Base-by-base conservation (phyloP, 2,113 vertebrate species). In the Odocoileus virginianus region DNA sequence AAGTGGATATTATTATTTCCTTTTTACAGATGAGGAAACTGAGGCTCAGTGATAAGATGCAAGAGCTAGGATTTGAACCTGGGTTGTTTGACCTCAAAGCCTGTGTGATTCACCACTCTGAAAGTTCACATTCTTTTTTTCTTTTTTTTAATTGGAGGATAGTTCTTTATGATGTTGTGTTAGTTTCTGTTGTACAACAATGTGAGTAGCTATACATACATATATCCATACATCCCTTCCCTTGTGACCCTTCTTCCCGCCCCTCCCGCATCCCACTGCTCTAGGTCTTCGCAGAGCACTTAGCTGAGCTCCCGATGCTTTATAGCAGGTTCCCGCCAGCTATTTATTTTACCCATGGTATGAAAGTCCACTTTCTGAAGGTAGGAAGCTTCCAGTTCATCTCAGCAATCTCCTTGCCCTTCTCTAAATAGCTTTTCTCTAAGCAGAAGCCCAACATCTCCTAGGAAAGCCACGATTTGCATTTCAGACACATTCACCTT, bases 91-190 rank as follows among this genome's bases (percentile, higher is more conserved):
- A 17, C 16, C 55, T 45, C 88, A 50, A 52, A 88, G 57, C 47
- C 36, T 50, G 6, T 10, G 36, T 36, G 1, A 4, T 33, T 55
- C 2, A 12, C 47, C 55, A 2, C 78, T 1, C 2, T 5, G 64
- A 3, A 54, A 82, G 54, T 47, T 50, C 27, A 3, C 74, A 43
- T 45, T n/a, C 55, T 19, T 40, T 6, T 40, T 74, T n/a, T 0
- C n/a, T n/a, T 36, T 33, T 64, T 33, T 76, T 76, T 2, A 40
- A 43, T 76, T 14, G 71, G 71, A 76, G 6, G 23, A 25, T 14
- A 43, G 71, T 76, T 76, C 71, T 76, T 40, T 76, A 76, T 0
- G 9, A 27, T 76, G 23, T 76, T 23, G 71, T 76, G 71, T 27
- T 76, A 76, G 71, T 76, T 43, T 76, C 36, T 76, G 23, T 43